Percentiles rank a stretch among this genome's conserved stretches.
These are phyloP conservation scores for Chaetodon auriga DNA, from an alignment of 2,113 vertebrate genomes.

Conservation along the genomic window DNA sequence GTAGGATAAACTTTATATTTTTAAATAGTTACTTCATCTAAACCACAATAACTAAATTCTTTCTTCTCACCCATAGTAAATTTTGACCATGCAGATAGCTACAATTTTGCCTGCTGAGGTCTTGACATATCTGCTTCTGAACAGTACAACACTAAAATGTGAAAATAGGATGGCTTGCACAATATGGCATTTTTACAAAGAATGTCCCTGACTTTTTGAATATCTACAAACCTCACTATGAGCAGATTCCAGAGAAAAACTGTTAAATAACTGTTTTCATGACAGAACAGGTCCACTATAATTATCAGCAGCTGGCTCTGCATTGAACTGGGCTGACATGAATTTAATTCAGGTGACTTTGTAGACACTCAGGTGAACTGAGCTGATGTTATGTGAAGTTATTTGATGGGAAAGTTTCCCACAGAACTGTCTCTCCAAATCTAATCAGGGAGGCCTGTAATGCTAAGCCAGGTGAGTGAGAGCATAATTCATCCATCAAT, in stretches of 20 bases:
- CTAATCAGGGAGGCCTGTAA: neutral
- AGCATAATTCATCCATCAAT: neutral
- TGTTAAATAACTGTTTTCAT: neutral
- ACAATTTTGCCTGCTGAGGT: no score
- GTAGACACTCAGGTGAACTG: neutral
- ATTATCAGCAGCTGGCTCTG: neutral
- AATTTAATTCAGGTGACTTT: neutral
- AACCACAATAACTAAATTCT: no score
- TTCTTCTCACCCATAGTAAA: no score
- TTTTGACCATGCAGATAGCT: no score
- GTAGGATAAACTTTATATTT: no score
- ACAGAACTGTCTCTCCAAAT: neutral
- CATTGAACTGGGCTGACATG: neutral
- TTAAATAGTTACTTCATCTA: no score
- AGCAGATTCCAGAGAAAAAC: neutral
- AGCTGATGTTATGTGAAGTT: neutral
- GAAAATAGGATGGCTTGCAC: no score
- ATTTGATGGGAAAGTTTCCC: neutral
- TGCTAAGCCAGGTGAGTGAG: neutral
- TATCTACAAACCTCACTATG: no score
- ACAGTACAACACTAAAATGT: no score
- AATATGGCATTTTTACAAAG: no score
- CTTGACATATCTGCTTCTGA: no score
- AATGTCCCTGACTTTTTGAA: neutral
- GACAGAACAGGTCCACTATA: neutral